These are phyloP conservation scores for Gambelia wislizenii DNA, from an alignment of 2,797 vertebrate genomes.

Conservation along the genomic window DNA sequence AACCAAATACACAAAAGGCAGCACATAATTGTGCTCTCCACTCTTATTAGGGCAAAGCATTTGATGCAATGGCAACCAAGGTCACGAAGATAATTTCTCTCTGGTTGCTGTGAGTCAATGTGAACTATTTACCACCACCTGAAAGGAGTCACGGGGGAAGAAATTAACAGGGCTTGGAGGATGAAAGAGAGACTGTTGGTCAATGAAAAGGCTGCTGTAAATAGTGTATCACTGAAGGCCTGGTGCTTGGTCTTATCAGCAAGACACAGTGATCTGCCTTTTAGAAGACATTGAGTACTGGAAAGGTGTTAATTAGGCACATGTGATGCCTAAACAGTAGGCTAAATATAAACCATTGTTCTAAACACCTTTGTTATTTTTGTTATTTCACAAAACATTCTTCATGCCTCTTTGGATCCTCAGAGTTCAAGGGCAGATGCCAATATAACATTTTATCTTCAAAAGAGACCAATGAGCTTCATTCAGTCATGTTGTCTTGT, in stretches of 20 bases:
- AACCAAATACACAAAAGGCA: conserved; percentile 9
- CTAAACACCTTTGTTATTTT: background rate
- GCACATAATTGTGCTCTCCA: conserved; percentile 9
- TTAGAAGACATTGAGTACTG: conserved; percentile 15
- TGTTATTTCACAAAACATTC: background rate
- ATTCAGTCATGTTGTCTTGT: background rate
- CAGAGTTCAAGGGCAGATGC: background rate
- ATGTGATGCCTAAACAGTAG: background rate
- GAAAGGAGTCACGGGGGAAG: conserved; percentile 42
- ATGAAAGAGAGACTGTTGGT: background rate
- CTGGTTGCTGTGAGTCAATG: conserved; percentile 29
- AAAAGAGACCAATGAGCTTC: background rate
- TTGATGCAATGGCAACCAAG: conserved; percentile 25
- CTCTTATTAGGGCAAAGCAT: conserved; percentile 33
- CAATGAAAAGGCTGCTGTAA: conserved; percentile 36
- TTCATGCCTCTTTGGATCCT: background rate
- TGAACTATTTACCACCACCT: conserved; percentile 52
- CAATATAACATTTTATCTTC: background rate
- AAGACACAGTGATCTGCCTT: conserved; percentile 25
- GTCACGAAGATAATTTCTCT: conserved; percentile 40
- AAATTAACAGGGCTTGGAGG: background rate
- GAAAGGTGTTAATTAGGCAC: conserved; percentile 22
- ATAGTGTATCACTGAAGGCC: conserved; percentile 15
- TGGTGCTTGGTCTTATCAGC: background rate
- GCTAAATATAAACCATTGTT: background rate